Conservation (phyloP, 30 jellyfish, hydroid and myxozoan species). For the Cassiopea xamachana region DNA sequence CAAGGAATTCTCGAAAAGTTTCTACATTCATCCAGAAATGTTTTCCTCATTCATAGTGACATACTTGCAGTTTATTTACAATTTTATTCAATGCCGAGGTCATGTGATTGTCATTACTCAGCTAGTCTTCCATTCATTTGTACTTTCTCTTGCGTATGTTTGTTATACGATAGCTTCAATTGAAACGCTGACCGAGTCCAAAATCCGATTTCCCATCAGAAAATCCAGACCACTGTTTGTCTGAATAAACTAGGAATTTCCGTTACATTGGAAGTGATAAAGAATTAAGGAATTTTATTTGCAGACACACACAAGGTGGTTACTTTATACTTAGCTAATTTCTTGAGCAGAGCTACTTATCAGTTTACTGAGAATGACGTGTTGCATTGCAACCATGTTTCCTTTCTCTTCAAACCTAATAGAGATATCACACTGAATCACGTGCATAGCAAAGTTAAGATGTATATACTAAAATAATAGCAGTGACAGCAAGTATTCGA, state of each 20-base stretch:
- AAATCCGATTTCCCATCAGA: slow-evolving; percentile 10
- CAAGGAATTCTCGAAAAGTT: background rate
- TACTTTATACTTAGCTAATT: background rate
- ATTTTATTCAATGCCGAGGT: background rate
- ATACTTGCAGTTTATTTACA: background rate
- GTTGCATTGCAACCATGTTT: background rate
- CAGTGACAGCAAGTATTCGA: too few species aligned
- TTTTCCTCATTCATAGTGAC: background rate
- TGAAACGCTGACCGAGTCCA: background rate
- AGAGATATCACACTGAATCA: too few species aligned
- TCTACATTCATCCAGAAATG: too few species aligned
- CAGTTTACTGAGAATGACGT: background rate
- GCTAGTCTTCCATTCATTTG: background rate
- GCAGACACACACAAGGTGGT: background rate
- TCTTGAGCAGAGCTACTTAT: background rate
- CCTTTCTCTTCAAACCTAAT: background rate
- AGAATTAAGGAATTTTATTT: background rate
- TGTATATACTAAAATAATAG: too few species aligned
- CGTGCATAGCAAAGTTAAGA: background rate
- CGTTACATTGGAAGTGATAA: background rate
- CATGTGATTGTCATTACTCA: background rate
- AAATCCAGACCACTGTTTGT: background rate
- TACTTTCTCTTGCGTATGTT: background rate
- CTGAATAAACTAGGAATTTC: background rate
- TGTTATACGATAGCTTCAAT: background rate